Conservation (phyloP, 2,797 vertebrate genomes). For the Stomatorhinus walkeri region DNA sequence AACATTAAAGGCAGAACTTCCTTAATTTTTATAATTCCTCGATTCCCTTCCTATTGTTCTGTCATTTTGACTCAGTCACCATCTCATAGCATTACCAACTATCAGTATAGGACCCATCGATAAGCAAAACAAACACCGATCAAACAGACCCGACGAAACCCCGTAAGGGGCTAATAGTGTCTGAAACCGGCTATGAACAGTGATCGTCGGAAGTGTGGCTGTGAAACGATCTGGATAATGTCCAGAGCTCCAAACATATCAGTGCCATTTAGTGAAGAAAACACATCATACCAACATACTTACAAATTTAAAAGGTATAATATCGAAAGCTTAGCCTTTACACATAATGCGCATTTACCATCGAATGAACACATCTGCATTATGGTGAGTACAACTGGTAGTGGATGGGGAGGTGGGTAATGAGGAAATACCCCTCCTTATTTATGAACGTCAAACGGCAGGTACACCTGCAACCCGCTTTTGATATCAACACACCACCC, state of each 20-base stretch:
- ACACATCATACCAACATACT: background rate
- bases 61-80: slow-evolving; percentile 15
- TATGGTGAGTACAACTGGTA: background rate
- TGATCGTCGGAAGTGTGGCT: slow-evolving; percentile 17
- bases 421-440: background rate
- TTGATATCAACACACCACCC: background rate
- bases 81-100: slow-evolving; percentile 16
- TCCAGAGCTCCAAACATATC: slow-evolving; percentile 16
- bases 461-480: background rate
- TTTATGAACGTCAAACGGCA: background rate
- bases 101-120: slow-evolving; percentile 31
- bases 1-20: background rate
- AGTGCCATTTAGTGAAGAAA: background rate
- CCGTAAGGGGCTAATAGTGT: slow-evolving; percentile 18
- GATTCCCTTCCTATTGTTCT: slow-evolving; percentile 12
- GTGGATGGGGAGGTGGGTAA: background rate
- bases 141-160: slow-evolving; percentile 22
- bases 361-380: background rate
- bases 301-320: background rate
- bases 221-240: slow-evolving; percentile 16
- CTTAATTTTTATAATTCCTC: background rate
- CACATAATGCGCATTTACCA: background rate
- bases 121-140: slow-evolving; percentile 40
- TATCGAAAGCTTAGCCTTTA: background rate
- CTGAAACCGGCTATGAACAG: background rate